phyloP scores from a whole-genome alignment of 2,113 vertebrate species.

The Antechinus stuartii region DNA sequence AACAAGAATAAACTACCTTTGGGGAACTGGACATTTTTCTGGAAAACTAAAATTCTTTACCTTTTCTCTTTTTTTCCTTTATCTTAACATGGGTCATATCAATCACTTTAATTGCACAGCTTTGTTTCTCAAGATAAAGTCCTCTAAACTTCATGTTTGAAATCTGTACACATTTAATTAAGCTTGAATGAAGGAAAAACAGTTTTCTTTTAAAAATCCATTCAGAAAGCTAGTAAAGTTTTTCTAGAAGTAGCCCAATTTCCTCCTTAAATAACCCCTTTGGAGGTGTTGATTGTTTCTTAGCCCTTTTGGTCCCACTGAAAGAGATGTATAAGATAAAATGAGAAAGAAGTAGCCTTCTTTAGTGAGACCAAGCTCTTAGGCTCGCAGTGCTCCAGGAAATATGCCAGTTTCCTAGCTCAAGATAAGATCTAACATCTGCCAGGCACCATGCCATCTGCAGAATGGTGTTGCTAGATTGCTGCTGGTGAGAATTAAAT shows the following conservation, averaged over 20 bases:
- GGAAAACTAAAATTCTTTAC: background rate
- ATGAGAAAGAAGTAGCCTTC: slow-evolving; percentile 24
- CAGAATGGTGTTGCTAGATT: slow-evolving; percentile 60
- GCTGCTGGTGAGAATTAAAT: slow-evolving; percentile 58
- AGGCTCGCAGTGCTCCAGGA: background rate
- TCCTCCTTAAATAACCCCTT: slow-evolving; percentile 64
- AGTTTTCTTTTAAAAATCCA: slow-evolving; percentile 42
- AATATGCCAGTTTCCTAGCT: background rate
- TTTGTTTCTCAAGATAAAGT: slow-evolving; percentile 48
- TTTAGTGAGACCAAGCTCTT: slow-evolving; percentile 49
- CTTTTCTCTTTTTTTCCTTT: slow-evolving; percentile 7
- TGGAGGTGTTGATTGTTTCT: slow-evolving; percentile 45
- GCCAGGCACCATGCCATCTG: slow-evolving; percentile 42
- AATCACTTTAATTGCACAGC: background rate
- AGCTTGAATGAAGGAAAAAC: slow-evolving; percentile 48
- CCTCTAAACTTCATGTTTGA: slow-evolving; percentile 50
- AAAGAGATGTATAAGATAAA: slow-evolving; percentile 46
- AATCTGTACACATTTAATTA: slow-evolving; percentile 40
- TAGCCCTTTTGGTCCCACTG: slow-evolving; percentile 25
- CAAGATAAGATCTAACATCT: slow-evolving; percentile 47
- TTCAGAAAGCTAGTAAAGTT: slow-evolving; percentile 48
- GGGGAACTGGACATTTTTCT: background rate
- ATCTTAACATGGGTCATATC: background rate
- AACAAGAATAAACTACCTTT: background rate
- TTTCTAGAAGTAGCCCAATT: slow-evolving; percentile 46